A percentile compares a stretch with the other conserved stretches of the same genome.
These are phyloP conservation scores for Eurystomus gularis DNA, from an alignment of 2,113 vertebrate genomes.

Conservation along the genomic window DNA sequence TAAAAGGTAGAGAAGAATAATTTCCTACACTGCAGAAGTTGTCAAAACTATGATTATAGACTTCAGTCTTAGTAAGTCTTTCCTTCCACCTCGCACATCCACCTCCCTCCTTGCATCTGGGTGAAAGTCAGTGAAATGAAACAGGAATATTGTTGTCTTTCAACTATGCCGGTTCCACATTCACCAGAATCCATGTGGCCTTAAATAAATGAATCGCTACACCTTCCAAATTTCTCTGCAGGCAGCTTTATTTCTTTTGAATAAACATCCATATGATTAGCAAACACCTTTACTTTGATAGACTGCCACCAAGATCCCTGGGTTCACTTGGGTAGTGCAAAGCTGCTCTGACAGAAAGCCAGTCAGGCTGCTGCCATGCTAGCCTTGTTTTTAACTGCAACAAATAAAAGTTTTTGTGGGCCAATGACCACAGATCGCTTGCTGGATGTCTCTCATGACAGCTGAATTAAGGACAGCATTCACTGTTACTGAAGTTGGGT, in stretches of 20 bases:
- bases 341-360: neutral
- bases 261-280: neutral
- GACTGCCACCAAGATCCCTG: neutral
- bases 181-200: neutral
- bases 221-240: neutral
- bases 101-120: neutral
- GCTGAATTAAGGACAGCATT: neutral
- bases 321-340: neutral
- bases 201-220: neutral
- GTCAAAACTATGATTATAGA: neutral
- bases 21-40: neutral
- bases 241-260: neutral
- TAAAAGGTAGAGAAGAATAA: neutral
- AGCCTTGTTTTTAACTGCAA: neutral
- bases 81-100: neutral
- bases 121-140: neutral
- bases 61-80: neutral
- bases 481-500: neutral
- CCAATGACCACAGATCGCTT: neutral
- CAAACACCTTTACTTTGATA: neutral
- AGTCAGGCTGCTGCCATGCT: neutral
- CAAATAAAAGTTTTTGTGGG: neutral
- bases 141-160: neutral
- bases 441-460: neutral
- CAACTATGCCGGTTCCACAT: rapidly evolving